A percentile compares a stretch with the other conserved stretches of the same genome.
Evolutionary conservation across 2,113 vertebrate genomes (phyloP).

Genomic region (Percopsis transmontana): DNA sequence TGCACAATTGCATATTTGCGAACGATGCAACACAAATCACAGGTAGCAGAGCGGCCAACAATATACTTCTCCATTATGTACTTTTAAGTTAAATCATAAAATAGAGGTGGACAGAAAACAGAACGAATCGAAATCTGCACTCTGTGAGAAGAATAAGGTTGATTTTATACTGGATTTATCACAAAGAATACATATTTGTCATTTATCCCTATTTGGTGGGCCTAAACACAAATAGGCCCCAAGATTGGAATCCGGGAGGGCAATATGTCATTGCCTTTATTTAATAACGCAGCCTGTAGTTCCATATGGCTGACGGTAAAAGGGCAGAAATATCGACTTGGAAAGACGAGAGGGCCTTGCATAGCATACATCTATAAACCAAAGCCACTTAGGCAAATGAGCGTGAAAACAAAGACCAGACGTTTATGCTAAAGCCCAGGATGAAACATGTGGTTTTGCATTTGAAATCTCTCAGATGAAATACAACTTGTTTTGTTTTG

Average conservation of each 20-base stretch:
- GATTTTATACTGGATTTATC: slow-evolving; percentile 48
- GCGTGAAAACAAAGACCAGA: background rate
- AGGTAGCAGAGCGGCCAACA: slow-evolving; percentile 29
- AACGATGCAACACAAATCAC: slow-evolving; percentile 39
- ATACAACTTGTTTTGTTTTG: slow-evolving; percentile 12
- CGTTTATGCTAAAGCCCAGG: background rate
- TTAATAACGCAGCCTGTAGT: slow-evolving; percentile 52
- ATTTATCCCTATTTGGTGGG: slow-evolving; percentile 52
- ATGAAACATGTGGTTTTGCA: slow-evolving; percentile 12
- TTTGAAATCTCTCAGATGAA: slow-evolving; percentile 15
- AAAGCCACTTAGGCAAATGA: slow-evolving; percentile 4
- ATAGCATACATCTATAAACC: background rate
- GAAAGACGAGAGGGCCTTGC: slow-evolving; percentile 8
- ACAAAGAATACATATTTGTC: slow-evolving; percentile 21
- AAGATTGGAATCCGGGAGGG: slow-evolving; percentile 29
- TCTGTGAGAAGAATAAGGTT: slow-evolving; percentile 33
- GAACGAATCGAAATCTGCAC: slow-evolving; percentile 33
- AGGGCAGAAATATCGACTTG: slow-evolving; percentile 14
- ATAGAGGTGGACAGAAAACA: slow-evolving; percentile 40
- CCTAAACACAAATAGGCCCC: slow-evolving; percentile 46
- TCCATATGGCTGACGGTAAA: slow-evolving; percentile 21
- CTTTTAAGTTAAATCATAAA: slow-evolving; percentile 20
- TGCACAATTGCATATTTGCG: slow-evolving; percentile 25
- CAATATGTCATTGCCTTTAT: slow-evolving; percentile 46
- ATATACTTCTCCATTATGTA: slow-evolving; percentile 40